Evolutionary conservation across 2,797 vertebrate species (phyloP), one percentile per base, ranked within the genome.

Genomic region (Rousettus madagascariensis): DNA sequence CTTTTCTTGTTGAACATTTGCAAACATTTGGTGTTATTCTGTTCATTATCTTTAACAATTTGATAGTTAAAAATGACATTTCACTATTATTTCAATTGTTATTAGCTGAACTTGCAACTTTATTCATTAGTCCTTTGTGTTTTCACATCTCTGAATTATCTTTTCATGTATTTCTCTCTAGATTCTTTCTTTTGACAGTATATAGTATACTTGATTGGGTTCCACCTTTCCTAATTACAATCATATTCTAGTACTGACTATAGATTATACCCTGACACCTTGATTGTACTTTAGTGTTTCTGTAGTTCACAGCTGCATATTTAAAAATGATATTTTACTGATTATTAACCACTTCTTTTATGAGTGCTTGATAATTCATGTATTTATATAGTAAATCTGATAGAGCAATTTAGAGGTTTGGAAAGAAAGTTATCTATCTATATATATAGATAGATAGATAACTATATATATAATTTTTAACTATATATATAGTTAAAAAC

Each of bases 211-310:
- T 78, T 94, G 86, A 89, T 86, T 97, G 49, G n/a, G 20, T 57
- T 84, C 78, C 11, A 75, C 59, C 30, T 80, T 95, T 79, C 57
- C 94, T 95, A 97, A 90, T 94, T 91, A 94, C 13, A 94, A 57
- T 86, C 53, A 26, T 51, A 75, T 91, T 89, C 30, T 95, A 55
- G 36, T 77, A 63, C 16, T 71, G 71, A 65, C 65, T 77, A 5
- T 71, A n/a, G 69, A 75, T 66, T 71, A 59, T 22, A 22, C 20
- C 41, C 38, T 84, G 22, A 36, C 68, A 92, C 20, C 36, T 89
- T 66, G 69, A 95, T 94, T 75, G 17, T 84, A 85, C 36, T 88
- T 92, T 41, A 89, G 16, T 86, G 46, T 94, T 95, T 90, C 51
- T 68, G 6, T 61, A 78, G 30, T 68, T 88, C 33, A 75, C 38